Evolutionary conservation across 2,888 invertebrate species (phyloP).

Genomic region (Rhamnusium bicolor): DNA sequence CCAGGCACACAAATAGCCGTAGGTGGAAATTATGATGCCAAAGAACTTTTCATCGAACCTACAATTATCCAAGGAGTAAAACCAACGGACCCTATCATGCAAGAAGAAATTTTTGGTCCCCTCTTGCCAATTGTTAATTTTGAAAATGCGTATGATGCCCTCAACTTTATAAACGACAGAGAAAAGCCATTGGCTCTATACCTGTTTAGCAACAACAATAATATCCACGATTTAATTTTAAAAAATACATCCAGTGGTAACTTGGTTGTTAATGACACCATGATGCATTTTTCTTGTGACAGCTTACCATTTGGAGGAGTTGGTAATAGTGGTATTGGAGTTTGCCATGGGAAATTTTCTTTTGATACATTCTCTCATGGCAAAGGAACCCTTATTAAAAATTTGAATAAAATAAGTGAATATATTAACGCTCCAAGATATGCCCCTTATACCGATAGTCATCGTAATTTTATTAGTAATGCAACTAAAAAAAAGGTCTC

Average conservation of each 20-base stretch:
- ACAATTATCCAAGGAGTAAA: slow-evolving; percentile 86
- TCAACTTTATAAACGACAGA: slow-evolving; percentile 89
- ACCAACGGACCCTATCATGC: slow-evolving; percentile 83
- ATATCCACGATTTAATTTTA: slow-evolving; percentile 76
- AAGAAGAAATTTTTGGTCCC: slow-evolving; percentile 97
- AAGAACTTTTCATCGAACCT: slow-evolving; percentile 88
- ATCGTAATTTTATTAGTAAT: slow-evolving; percentile 72
- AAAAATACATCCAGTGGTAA: slow-evolving; percentile 86
- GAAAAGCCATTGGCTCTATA: slow-evolving; percentile 93
- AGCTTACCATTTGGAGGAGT: slow-evolving; percentile 97
- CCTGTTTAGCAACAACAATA: slow-evolving; percentile 81
- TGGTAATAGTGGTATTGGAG: slow-evolving; percentile 93
- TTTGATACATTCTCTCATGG: slow-evolving; percentile 96
- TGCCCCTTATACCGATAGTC: slow-evolving; percentile 86
- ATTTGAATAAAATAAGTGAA: slow-evolving; percentile 80
- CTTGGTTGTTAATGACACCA: slow-evolving; percentile 87
- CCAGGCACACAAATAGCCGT: slow-evolving; percentile 78
- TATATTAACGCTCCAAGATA: slow-evolving; percentile 80
- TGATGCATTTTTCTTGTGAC: slow-evolving; percentile 89
- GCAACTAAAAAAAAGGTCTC: neutral
- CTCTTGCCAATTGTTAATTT: slow-evolving; percentile 91
- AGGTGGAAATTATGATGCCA: slow-evolving; percentile 84
- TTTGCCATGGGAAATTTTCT: slow-evolving; percentile 91
- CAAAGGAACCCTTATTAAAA: slow-evolving; percentile 84
- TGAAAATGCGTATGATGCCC: slow-evolving; percentile 89